Evolutionary conservation across 1,140 invertebrate species (phyloP), one percentile per base, ranked within the genome.

Genomic region (Drosophila orosa): DNA sequence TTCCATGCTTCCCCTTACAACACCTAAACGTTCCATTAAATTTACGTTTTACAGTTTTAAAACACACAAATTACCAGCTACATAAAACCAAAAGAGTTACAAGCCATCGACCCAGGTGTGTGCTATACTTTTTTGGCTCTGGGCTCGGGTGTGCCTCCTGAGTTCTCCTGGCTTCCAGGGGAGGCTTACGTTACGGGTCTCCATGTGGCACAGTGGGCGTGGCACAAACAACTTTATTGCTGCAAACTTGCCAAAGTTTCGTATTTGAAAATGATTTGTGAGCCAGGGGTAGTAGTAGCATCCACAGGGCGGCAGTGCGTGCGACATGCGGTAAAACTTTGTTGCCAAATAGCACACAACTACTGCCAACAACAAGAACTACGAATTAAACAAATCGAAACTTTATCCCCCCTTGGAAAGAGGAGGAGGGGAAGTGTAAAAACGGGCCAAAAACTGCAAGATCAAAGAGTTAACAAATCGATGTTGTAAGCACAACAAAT

Each of bases 11-110:
- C 62, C 78, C 62, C 78, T 86, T 68, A 63, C 82, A 86, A 81
- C 82, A 85, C 78, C 82, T 75, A 87, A 86, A 86, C 79, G 83
- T 87, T 83, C 79, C 83, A 86, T 89, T 87, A 87, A 83, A 89
- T 87, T 83, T 84, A 83, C 80, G 83, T 80, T 86, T 80, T 77
- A 89, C 79, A 84, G 85, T 89, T 80, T 85, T 79, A 68, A 82
- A 78, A 78, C 65, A 85, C 80, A 78, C 83, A 80, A 87, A 87
- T 89, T 83, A 83, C 83, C 80, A 60, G 80, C 60, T 50, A 87
- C 82, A 87, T 87, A 82, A 75, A 78, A 83, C 55, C 74, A 66
- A 76, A 76, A 74, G 74, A 84, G 77, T 85, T 80, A 84, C 77
- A 77, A 68, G 58, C 48, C 62, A 63, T 61, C 45, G 52, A 61